These are phyloP conservation scores for Orchesella cincta DNA, from an alignment of 1,140 invertebrate species.

Conservation along the genomic window DNA sequence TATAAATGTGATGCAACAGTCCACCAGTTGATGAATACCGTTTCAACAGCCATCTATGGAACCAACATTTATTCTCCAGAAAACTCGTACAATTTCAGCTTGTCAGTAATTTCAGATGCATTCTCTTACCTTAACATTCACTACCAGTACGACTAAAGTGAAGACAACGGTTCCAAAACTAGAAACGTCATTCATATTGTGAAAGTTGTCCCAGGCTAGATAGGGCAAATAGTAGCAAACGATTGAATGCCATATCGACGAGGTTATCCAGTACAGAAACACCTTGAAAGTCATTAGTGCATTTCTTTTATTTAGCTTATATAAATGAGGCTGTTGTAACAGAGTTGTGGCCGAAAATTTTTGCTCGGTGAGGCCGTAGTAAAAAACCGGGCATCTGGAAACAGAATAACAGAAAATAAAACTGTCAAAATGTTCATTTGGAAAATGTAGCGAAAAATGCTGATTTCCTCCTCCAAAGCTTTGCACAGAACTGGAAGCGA, in stretches of 20 bases:
- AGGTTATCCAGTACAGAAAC: conserved; percentile 67
- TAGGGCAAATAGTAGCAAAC: conserved; percentile 62
- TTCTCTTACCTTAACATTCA: conserved; percentile 61
- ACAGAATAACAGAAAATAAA: no score
- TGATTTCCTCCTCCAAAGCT: no score
- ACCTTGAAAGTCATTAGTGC: conserved; percentile 64
- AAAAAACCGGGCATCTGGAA: conserved; percentile 69
- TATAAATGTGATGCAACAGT: conserved; percentile 63
- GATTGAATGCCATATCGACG: conserved; percentile 63
- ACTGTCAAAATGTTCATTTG: no score
- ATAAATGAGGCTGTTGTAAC: conserved; percentile 68
- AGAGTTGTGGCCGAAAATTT: conserved; percentile 64
- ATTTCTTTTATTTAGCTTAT: conserved; percentile 69
- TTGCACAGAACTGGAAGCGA: no score
- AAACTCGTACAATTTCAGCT: not conserved
- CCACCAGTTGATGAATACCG: conserved; percentile 66
- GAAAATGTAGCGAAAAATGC: no score
- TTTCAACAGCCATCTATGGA: conserved; percentile 65
- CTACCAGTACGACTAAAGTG: conserved; percentile 58
- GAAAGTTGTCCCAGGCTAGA: conserved; percentile 54
- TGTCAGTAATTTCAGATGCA: not conserved
- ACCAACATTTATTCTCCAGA: conserved; percentile 12
- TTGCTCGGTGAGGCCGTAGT: conserved; percentile 73
- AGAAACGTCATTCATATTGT: conserved; percentile 57
- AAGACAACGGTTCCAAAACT: conserved; percentile 60